These are phyloP conservation scores for Cryptophagus acutangulus DNA, from an alignment of 2,888 invertebrate genomes.

Conservation along the genomic window DNA sequence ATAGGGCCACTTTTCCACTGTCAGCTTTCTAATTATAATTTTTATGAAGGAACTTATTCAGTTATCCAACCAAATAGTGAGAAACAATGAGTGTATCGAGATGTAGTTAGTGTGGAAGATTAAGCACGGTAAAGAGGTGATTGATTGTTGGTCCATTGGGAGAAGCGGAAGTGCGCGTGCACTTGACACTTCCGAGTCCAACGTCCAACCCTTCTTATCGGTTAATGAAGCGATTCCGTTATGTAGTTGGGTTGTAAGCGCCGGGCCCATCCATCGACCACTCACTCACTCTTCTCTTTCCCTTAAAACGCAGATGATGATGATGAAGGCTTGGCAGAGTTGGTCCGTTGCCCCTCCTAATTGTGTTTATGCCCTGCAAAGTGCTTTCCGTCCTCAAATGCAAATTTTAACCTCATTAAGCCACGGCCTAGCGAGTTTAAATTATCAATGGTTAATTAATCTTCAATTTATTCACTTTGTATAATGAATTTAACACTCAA, in stretches of 20 bases:
- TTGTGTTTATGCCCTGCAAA: constrained; percentile 50
- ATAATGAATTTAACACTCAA: constrained; percentile 48
- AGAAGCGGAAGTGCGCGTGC: constrained; percentile 41
- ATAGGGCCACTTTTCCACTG: too few species aligned
- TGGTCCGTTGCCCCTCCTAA: constrained; percentile 40
- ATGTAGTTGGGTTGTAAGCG: constrained; percentile 19
- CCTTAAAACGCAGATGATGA: too few species aligned
- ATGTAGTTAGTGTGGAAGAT: too few species aligned
- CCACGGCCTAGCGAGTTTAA: constrained; percentile 51
- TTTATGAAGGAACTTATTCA: too few species aligned
- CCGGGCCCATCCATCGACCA: constrained; percentile 13
- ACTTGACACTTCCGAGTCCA: constrained; percentile 48
- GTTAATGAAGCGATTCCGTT: constrained; percentile 35
- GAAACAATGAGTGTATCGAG: too few species aligned
- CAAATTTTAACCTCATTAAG: constrained; percentile 53
- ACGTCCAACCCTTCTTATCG: constrained; percentile 38
- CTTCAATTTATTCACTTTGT: constrained; percentile 54
- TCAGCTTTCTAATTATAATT: too few species aligned
- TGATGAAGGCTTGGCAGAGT: constrained; percentile 15
- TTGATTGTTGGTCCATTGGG: constrained; percentile 28
- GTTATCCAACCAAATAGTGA: too few species aligned
- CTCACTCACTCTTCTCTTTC: neutral
- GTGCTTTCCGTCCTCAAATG: constrained; percentile 53
- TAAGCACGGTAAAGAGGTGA: constrained; percentile 22
- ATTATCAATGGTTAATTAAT: constrained; percentile 53